These are phyloP conservation scores for Pagrus major DNA, from an alignment of 2,113 vertebrate genomes.

Conservation along the genomic window DNA sequence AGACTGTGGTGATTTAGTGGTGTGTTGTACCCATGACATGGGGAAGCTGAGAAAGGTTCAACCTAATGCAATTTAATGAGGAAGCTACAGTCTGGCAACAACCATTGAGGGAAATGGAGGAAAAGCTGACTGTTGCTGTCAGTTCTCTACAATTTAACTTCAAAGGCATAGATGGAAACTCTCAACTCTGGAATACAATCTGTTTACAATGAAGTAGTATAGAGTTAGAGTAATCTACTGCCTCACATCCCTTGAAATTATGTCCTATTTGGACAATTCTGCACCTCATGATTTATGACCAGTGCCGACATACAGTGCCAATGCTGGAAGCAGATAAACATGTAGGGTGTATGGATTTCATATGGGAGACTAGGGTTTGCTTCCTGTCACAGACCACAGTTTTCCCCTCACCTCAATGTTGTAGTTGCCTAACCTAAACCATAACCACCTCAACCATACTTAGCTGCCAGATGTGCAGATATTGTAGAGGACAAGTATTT, in stretches of 20 bases:
- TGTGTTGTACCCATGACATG: not conserved
- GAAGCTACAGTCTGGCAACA: not conserved
- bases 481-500: not conserved
- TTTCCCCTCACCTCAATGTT: not conserved
- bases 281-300: not conserved
- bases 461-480: not conserved
- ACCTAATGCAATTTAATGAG: not conserved
- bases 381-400: not conserved
- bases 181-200: not conserved
- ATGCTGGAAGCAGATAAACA: not conserved
- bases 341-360: not conserved
- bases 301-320: not conserved
- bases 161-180: not conserved
- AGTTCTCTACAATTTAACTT: too few species aligned
- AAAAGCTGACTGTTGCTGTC: too few species aligned
- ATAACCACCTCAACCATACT: not conserved
- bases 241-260: not conserved
- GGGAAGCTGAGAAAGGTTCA: not conserved
- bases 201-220: not conserved
- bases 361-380: not conserved
- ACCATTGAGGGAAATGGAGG: too few species aligned
- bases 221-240: not conserved
- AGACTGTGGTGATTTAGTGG: not conserved
- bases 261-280: not conserved
- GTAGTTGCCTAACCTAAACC: not conserved